Evolutionary conservation across 2,797 vertebrate genomes (phyloP).

Genomic region (Ibycter americanus): DNA sequence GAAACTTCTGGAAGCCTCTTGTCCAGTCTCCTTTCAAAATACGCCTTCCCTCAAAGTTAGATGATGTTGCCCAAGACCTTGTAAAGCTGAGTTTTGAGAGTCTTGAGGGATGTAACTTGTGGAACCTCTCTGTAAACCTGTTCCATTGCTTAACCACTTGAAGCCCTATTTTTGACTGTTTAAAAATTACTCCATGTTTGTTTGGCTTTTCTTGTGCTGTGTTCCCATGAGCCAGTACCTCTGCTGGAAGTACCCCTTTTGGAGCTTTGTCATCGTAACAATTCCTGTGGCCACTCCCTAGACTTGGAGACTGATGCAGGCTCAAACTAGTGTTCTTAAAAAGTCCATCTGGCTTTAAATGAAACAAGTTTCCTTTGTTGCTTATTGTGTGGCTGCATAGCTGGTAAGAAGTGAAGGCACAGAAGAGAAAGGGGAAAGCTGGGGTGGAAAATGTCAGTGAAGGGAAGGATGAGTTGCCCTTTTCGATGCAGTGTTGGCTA

Average conservation of each 20-base stretch:
- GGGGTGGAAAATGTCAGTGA: not conserved
- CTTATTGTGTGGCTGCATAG: not conserved
- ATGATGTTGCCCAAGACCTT: not conserved
- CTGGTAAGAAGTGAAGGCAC: not conserved
- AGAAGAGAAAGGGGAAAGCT: not conserved
- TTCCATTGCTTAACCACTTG: not conserved
- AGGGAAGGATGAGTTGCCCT: not conserved
- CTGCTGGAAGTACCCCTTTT: not conserved
- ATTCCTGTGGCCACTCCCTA: not conserved
- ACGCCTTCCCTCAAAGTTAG: not conserved
- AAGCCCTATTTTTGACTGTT: not conserved
- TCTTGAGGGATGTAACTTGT: not conserved
- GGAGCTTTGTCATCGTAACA: not conserved
- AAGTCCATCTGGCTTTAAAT: not conserved
- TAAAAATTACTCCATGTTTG: not conserved
- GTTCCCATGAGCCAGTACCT: not conserved
- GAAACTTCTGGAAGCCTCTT: not conserved
- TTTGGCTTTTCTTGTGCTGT: not conserved
- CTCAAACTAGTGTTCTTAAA: not conserved
- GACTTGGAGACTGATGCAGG: not conserved
- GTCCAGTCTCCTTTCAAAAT: not conserved
- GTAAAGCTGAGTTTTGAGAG: not conserved
- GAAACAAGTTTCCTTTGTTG: rapidly evolving
- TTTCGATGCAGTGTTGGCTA: not conserved
- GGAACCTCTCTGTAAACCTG: not conserved